Evolutionary conservation across 1,140 invertebrate species (phyloP).

Genomic region (Neoseiulus cucumeris): DNA sequence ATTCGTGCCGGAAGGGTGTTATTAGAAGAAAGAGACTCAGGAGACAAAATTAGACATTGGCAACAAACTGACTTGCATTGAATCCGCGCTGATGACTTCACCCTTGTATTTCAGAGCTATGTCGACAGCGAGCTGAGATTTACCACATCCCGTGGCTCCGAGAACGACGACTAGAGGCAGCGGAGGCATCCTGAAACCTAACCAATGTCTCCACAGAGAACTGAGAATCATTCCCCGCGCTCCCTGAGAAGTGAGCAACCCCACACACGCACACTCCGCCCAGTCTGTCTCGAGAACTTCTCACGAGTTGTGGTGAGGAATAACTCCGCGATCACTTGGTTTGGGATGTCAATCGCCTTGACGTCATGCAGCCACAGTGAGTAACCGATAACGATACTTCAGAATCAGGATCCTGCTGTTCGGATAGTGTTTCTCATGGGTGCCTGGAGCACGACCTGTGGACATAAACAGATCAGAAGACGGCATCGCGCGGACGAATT

Average conservation of each 20-base stretch:
- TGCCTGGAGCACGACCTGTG: too few relatives aligned
- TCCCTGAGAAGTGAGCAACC: background rate
- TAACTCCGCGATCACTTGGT: background rate
- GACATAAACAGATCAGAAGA: too few relatives aligned
- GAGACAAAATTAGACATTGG: too few relatives aligned
- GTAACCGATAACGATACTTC: background rate
- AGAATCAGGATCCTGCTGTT: too few relatives aligned
- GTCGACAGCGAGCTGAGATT: conserved; percentile 84
- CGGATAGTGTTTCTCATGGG: too few relatives aligned
- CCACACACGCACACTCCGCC: background rate
- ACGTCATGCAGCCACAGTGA: background rate
- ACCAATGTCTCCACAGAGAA: background rate
- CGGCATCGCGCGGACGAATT: too few relatives aligned
- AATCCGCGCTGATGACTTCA: conserved; percentile 97
- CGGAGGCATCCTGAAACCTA: background rate
- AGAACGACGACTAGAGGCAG: conserved; percentile 59
- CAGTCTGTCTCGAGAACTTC: background rate
- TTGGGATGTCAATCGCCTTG: background rate
- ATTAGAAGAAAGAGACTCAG: too few relatives aligned
- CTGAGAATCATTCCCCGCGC: background rate
- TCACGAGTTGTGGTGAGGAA: background rate
- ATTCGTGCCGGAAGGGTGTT: too few relatives aligned
- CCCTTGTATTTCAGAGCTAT: conserved; percentile 63
- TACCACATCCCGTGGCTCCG: conserved; percentile 85
- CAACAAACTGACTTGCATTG: conserved; percentile 65